These are phyloP conservation scores for Enteromius afrohamiltoni DNA, from an alignment of 2,797 vertebrate species.

Conservation along the genomic window DNA sequence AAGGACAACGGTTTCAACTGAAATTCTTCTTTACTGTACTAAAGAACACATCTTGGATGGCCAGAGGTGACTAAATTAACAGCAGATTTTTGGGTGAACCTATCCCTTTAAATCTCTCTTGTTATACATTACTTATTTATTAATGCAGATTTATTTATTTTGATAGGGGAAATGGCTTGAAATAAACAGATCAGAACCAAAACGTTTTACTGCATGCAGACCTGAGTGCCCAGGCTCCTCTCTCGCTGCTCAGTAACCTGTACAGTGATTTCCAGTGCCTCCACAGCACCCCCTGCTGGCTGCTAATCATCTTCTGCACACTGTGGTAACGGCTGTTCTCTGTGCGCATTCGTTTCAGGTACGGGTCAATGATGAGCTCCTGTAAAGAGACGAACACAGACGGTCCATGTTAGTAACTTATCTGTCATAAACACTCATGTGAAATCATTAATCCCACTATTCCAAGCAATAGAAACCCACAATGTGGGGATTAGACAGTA, in stretches of 20 bases:
- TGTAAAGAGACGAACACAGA: conserved; percentile 62
- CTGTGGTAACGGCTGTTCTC: conserved; percentile 83
- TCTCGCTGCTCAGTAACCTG: conserved; percentile 85
- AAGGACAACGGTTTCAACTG: neutral
- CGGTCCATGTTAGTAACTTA: neutral
- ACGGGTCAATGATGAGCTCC: conserved; percentile 87
- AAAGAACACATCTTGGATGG: neutral
- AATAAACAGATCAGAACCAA: neutral
- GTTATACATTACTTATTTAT: neutral
- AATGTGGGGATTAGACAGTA: neutral
- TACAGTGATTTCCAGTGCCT: conserved; percentile 88
- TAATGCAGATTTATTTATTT: neutral
- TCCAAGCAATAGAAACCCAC: neutral
- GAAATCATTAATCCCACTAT: neutral
- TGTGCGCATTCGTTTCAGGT: conserved; percentile 75
- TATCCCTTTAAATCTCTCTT: neutral
- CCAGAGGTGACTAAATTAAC: neutral
- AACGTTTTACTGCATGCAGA: neutral
- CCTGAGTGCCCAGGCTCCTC: conserved; percentile 85
- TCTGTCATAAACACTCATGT: neutral
- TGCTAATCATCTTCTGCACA: conserved; percentile 83
- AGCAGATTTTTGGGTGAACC: neutral
- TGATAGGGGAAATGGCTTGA: neutral
- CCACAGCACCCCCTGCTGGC: conserved; percentile 84
- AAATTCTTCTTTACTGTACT: neutral